Conservation (phyloP, 2,797 vertebrate genomes). For the Phataginus tetradactyla region DNA sequence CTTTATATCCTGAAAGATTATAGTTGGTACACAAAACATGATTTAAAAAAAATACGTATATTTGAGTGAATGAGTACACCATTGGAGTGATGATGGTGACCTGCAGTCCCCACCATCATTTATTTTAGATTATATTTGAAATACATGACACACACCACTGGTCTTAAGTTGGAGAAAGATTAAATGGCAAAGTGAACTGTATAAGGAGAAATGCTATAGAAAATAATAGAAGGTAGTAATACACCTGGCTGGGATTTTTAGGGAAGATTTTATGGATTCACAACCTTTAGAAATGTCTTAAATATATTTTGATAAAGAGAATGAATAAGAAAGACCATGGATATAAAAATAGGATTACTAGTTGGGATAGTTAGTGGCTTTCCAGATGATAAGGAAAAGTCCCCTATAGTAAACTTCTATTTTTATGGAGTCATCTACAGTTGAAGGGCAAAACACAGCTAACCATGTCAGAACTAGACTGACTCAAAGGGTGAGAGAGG, state of each 20-base stretch:
- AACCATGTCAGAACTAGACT: neutral
- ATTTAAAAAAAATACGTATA: neutral
- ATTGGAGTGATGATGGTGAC: too few relatives aligned
- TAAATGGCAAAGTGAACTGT: neutral
- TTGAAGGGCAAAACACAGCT: neutral
- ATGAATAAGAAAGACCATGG: neutral
- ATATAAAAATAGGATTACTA: neutral
- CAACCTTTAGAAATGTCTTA: neutral
- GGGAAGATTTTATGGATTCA: neutral
- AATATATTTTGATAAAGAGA: neutral
- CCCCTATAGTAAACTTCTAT: neutral
- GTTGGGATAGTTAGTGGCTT: accelerated
- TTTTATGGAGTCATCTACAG: neutral
- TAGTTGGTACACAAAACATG: neutral
- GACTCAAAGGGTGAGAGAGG: neutral
- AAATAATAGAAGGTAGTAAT: neutral
- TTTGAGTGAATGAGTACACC: neutral
- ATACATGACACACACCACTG: neutral
- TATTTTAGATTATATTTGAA: neutral
- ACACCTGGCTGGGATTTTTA: neutral
- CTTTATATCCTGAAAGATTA: neutral
- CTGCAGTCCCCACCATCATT: neutral
- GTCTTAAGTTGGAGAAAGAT: neutral
- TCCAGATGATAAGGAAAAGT: neutral
- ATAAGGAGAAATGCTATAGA: neutral